Base-by-base conservation (phyloP, 1,140 invertebrate species). In the Magallana gigas region DNA sequence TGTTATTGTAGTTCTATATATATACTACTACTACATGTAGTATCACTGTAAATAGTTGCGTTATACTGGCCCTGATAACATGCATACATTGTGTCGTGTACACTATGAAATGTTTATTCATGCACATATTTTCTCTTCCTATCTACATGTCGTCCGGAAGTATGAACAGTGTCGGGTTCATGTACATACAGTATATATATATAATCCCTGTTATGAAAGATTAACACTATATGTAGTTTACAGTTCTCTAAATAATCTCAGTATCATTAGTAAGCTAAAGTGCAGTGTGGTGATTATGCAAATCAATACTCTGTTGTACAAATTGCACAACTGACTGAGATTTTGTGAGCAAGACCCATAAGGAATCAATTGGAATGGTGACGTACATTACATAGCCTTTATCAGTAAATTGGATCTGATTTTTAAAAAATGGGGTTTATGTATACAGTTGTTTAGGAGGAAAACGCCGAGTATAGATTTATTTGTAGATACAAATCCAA, bases 331-430 rank as follows among this genome's bases (percentile, higher is more conserved):
- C 23, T 76, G 68, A 18, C 23, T 36, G 68, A 76, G 68, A 76
- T 76, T 29, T 76, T 76, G 23, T 76, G 8, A 29, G 18, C 14
- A 8, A 76, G 36, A 23, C 68, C 23, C 18, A 36, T 11, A 29
- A 76, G 18, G 68, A 76, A 76, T 76, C 68, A 76, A 76, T 76
- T 29, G 23, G 36, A 29, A 12, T 76, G 23, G 23, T 76, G 68
- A 76, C 68, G 68, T 76, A 76, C 68, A 29, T 1, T 12, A 29
- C 11, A 76, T 18, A 76, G 23, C 23, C 14, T 76, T 76, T 76
- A 76, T 76, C 68, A 36, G 23, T 76, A 76, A 76, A 76, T 76
- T 18, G 68, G 68, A 29, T 76, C 68, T 29, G 68, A 76, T 76
- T 76, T 76, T 36, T 48, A 36, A 76, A 76, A 76, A 76, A 76